Conservation (phyloP, 2,797 vertebrate species). For the Paguma larvata region DNA sequence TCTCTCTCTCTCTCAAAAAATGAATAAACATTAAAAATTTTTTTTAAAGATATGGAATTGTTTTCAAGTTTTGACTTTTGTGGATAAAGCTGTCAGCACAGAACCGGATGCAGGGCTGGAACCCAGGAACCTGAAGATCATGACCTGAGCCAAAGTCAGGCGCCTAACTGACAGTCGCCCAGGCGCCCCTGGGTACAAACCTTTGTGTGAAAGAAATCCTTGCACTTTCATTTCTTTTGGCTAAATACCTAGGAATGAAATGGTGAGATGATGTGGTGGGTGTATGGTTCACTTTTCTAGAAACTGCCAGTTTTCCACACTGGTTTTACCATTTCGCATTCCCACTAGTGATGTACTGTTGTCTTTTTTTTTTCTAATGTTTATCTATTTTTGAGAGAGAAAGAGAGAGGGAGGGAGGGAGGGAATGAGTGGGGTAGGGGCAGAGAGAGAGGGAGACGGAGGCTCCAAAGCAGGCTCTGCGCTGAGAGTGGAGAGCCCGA, state of each 20-base stretch:
- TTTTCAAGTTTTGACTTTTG: background rate
- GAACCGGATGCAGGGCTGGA: too few species aligned
- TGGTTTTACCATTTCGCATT: background rate
- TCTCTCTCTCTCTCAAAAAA: too few species aligned
- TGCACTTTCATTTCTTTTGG: background rate
- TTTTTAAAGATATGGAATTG: background rate
- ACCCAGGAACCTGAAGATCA: too few species aligned
- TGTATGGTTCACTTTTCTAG: background rate
- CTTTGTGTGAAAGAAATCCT: background rate
- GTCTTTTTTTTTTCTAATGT: background rate
- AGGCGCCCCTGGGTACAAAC: background rate
- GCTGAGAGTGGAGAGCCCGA: too few species aligned
- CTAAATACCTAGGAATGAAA: background rate
- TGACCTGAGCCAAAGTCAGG: too few species aligned
- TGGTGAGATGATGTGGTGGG: background rate
- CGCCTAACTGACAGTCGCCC: too few species aligned
- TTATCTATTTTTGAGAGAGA: too few species aligned
- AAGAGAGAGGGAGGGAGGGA: too few species aligned
- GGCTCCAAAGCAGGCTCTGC: too few species aligned
- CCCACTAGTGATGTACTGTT: background rate
- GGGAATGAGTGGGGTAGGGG: too few species aligned
- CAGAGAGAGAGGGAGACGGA: too few species aligned
- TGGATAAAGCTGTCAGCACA: background rate
- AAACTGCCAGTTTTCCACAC: background rate
- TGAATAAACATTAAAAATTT: too few species aligned